A percentile compares a stretch with the other conserved stretches of the same genome.
These are phyloP conservation scores for Poeciliopsis infans DNA, from an alignment of 2,797 vertebrate genomes.

Conservation along the genomic window DNA sequence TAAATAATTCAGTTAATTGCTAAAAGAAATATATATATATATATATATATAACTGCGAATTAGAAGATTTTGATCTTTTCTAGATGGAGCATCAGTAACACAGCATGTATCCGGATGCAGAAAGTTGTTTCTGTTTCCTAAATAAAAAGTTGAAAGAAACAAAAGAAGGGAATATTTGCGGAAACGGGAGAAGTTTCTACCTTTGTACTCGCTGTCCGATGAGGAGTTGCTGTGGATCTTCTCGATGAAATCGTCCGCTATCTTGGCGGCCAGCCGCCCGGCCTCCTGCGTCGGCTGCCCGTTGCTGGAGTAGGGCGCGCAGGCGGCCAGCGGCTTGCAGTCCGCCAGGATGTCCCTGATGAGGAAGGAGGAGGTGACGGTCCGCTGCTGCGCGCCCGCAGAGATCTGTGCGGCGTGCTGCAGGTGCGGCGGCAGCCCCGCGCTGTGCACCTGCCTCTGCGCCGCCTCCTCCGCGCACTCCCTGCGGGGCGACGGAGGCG, in stretches of 20 bases:
- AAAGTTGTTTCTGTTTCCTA: too few relatives aligned
- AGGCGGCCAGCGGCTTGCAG: conserved; percentile 95
- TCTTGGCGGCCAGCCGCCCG: conserved; percentile 85
- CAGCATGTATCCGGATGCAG: too few relatives aligned
- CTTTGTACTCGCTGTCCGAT: conserved; percentile 97
- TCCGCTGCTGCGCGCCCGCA: conserved; percentile 91
- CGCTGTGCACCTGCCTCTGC: conserved; percentile 81
- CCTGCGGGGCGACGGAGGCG: conserved; percentile 89
- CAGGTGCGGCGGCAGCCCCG: conserved; percentile 87
- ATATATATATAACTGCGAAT: too few relatives aligned
- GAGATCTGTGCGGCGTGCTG: conserved; percentile 89
- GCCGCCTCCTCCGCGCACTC: conserved; percentile 87
- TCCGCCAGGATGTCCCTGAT: conserved; percentile 98
- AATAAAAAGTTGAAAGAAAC: too few relatives aligned
- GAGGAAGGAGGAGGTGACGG: conserved; percentile 96
- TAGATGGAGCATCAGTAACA: too few relatives aligned
- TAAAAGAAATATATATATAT: too few relatives aligned
- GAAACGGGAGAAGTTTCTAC: conserved; percentile 70
- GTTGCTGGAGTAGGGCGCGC: conserved; percentile 95
- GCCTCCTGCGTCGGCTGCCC: conserved; percentile 89
- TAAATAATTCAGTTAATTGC: not conserved
- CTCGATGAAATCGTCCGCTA: conserved; percentile 92
- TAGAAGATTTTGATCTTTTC: too few relatives aligned
- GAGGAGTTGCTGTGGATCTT: conserved; percentile 92
- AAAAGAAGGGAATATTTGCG: not conserved